Conservation (phyloP, 2,888 invertebrate genomes). For the Meloe dianella region DNA sequence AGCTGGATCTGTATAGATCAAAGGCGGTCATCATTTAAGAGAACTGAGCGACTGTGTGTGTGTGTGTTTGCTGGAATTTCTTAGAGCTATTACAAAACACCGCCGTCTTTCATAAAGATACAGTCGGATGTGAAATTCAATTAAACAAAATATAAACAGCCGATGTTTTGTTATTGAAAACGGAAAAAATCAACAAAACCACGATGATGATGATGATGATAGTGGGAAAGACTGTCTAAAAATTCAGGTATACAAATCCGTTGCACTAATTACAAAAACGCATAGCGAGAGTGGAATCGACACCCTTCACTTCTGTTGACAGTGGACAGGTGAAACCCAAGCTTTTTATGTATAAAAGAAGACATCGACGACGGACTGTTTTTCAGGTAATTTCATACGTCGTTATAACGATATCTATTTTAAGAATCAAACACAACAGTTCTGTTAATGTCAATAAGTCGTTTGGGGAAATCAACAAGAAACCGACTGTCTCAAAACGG, state of each 20-base stretch:
- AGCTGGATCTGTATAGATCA: slow-evolving; percentile 41
- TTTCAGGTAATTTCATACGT: slow-evolving; percentile 57
- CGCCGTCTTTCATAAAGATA: slow-evolving; percentile 41
- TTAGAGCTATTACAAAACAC: slow-evolving; percentile 38
- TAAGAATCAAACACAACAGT: slow-evolving; percentile 56
- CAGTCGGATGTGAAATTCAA: slow-evolving; percentile 39
- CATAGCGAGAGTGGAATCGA: slow-evolving; percentile 30
- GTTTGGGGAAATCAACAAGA: slow-evolving; percentile 19
- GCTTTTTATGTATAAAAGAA: slow-evolving; percentile 47
- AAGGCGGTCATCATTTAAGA: slow-evolving; percentile 41
- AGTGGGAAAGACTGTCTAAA: neutral
- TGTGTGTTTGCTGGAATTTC: slow-evolving; percentile 34
- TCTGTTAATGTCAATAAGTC: slow-evolving; percentile 59
- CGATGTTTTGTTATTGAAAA: slow-evolving; percentile 30
- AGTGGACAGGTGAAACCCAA: slow-evolving; percentile 59
- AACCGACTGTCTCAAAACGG: neutral
- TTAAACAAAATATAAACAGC: slow-evolving; percentile 41
- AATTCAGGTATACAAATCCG: slow-evolving; percentile 22
- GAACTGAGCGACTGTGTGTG: slow-evolving; percentile 34
- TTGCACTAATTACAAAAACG: slow-evolving; percentile 35
- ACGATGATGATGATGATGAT: slow-evolving; percentile 1
- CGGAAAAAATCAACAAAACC: slow-evolving; percentile 12
- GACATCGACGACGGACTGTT: slow-evolving; percentile 33
- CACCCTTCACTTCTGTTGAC: slow-evolving; percentile 44
- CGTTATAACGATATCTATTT: slow-evolving; percentile 56